Percentiles rank a stretch among this genome's conserved stretches.
Evolutionary conservation across 1,140 invertebrate species (phyloP).

Genomic region (Drosophila orosa): DNA sequence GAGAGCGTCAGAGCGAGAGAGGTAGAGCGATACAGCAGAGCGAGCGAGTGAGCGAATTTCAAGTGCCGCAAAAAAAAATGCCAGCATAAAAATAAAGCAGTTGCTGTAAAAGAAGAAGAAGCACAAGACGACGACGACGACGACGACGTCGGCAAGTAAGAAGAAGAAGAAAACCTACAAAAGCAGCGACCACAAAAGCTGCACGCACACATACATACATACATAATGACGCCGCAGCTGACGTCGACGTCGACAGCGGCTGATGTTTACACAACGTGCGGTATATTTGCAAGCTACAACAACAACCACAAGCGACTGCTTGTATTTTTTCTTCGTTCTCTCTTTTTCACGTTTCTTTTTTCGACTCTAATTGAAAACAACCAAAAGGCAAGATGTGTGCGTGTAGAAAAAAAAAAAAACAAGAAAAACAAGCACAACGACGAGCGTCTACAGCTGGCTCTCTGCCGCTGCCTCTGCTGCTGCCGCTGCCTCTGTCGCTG

Average conservation of each 20-base stretch:
- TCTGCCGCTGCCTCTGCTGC: slow-evolving; percentile 3
- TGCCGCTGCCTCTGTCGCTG: neutral
- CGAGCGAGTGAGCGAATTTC: slow-evolving; percentile 45
- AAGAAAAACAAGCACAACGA: slow-evolving; percentile 69
- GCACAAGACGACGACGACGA: slow-evolving; percentile 48
- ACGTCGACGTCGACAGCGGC: slow-evolving; percentile 42
- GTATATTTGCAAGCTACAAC: slow-evolving; percentile 65
- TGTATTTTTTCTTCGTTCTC: slow-evolving; percentile 60
- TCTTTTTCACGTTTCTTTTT: slow-evolving; percentile 59
- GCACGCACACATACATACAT: slow-evolving; percentile 39
- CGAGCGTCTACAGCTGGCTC: slow-evolving; percentile 68
- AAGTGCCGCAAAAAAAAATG: slow-evolving; percentile 81
- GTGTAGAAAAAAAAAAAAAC: slow-evolving; percentile 64
- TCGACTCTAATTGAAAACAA: slow-evolving; percentile 79
- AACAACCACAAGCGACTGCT: slow-evolving; percentile 49
- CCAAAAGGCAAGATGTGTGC: slow-evolving; percentile 56
- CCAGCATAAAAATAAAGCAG: slow-evolving; percentile 80
- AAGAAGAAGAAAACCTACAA: slow-evolving; percentile 59
- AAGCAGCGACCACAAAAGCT: slow-evolving; percentile 65
- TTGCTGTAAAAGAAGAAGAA: slow-evolving; percentile 49
- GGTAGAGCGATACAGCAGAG: slow-evolving; percentile 10
- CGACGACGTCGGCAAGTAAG: slow-evolving; percentile 9
- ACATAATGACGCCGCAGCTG: slow-evolving; percentile 21
- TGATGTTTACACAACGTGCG: slow-evolving; percentile 79
- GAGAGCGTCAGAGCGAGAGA: slow-evolving; percentile 2